Percentiles rank a stretch among this genome's conserved stretches.
phyloP scores from a whole-genome alignment of 92 coral and sea anemone genomes.

The Umimayanthus kanabou region DNA sequence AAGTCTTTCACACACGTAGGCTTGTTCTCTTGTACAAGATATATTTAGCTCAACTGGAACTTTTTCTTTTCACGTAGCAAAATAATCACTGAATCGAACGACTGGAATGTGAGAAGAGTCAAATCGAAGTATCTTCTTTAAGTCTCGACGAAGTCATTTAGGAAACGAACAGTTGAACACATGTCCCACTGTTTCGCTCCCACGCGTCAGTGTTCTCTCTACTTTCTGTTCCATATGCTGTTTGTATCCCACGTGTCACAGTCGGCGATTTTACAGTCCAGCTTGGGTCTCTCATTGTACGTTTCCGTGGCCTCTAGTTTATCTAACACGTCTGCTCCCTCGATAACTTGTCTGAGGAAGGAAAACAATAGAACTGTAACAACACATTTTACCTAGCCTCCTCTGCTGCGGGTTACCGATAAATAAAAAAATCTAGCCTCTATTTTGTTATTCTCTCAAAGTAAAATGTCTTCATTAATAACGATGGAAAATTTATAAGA shows the following conservation, averaged over 20 bases:
- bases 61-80: background rate
- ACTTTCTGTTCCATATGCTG: slow-evolving; percentile 63
- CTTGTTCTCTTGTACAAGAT: background rate
- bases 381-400: background rate
- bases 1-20: too few species aligned
- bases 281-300: slow-evolving; percentile 92
- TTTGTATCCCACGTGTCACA: slow-evolving; percentile 85
- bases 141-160: background rate
- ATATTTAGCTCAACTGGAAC: background rate
- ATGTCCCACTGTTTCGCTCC: background rate
- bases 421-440: too few species aligned
- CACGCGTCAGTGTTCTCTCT: background rate
- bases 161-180: background rate
- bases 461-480: too few species aligned
- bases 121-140: background rate
- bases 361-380: background rate
- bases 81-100: background rate
- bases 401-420: too few species aligned
- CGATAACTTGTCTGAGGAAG: slow-evolving; percentile 84
- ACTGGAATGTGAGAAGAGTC: background rate
- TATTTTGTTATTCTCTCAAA: too few species aligned
- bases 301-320: slow-evolving; percentile 83
- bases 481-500: too few species aligned
- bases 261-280: slow-evolving; percentile 69
- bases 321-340: slow-evolving; percentile 80